Conservation (phyloP, 2,888 invertebrate genomes). For the Drosophila prolongata region DNA sequence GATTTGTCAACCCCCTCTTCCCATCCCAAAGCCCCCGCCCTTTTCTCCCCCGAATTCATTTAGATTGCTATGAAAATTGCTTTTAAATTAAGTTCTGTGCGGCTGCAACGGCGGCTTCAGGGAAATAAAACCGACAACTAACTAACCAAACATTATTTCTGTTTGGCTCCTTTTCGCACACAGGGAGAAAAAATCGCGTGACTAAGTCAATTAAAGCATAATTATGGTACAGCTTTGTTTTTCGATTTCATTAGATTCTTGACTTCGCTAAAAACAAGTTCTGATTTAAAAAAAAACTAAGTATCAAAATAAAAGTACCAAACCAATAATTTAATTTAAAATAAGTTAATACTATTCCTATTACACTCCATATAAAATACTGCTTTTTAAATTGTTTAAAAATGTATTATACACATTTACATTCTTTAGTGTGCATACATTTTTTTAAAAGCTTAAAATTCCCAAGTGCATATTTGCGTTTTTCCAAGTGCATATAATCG, state of each 20-base stretch:
- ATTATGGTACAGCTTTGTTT: no score
- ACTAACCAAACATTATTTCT: conserved; percentile 32
- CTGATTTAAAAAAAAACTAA: no score
- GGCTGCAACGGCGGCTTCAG: conserved; percentile 23
- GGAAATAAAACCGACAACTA: conserved; percentile 24
- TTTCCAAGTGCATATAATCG: conserved; percentile 20
- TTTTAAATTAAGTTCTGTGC: conserved; percentile 66
- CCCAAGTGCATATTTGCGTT: background rate
- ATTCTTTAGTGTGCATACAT: no score
- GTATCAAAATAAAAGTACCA: no score
- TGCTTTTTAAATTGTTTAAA: no score
- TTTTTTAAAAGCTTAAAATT: background rate
- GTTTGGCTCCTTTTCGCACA: background rate
- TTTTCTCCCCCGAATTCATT: conserved; percentile 1
- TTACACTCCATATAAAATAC: no score
- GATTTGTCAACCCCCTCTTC: conserved; percentile 37
- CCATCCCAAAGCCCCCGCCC: background rate
- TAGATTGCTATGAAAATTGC: conserved; percentile 64
- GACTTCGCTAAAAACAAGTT: no score
- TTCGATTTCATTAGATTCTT: no score
- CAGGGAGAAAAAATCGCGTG: background rate
- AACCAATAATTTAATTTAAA: no score
- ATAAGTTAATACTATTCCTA: no score
- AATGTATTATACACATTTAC: no score
- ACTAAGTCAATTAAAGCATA: no score